phyloP scores from a whole-genome alignment of 2,797 vertebrate genomes.

The Hippoglossus hippoglossus region DNA sequence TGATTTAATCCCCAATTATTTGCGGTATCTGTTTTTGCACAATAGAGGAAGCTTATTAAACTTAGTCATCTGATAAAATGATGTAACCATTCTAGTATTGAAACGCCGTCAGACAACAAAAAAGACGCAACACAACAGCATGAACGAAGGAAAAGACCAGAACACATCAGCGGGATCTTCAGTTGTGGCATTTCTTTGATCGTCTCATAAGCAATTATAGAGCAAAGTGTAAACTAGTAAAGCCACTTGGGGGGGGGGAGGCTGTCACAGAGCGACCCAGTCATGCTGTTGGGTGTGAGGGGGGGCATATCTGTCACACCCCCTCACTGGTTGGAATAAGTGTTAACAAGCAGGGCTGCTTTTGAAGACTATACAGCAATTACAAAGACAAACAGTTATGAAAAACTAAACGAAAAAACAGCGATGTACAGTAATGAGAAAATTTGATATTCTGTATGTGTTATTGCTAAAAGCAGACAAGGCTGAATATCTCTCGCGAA shows the following conservation, averaged over 20 bases:
- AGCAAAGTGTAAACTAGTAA: constrained; percentile 47
- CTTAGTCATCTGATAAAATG: not conserved
- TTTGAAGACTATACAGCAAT: constrained; percentile 42
- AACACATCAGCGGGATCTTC: constrained; percentile 18
- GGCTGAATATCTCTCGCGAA: constrained; percentile 48
- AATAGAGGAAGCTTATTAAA: no score
- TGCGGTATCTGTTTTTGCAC: no score
- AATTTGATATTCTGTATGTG: constrained; percentile 49
- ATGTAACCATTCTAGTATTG: not conserved
- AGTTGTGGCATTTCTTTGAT: constrained; percentile 40
- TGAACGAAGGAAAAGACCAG: constrained; percentile 15
- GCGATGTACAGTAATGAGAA: constrained; percentile 40
- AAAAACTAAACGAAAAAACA: constrained; percentile 14
- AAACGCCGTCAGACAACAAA: constrained; percentile 12
- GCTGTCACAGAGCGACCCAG: constrained; percentile 46
- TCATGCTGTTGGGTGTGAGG: constrained; percentile 30
- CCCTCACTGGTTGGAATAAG: constrained; percentile 49
- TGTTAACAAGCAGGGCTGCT: constrained; percentile 39
- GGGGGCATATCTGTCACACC: constrained; percentile 35
- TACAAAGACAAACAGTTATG: constrained; percentile 51
- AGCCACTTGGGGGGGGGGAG: constrained; percentile 12
- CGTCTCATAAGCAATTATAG: constrained; percentile 46
- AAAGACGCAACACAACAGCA: constrained; percentile 35
- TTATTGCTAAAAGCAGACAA: constrained; percentile 49
- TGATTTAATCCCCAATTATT: not conserved